Percentiles rank a stretch among this genome's conserved stretches.
phyloP scores from a whole-genome alignment of 1,140 invertebrate genomes.

The Medauroidea extradentata region DNA sequence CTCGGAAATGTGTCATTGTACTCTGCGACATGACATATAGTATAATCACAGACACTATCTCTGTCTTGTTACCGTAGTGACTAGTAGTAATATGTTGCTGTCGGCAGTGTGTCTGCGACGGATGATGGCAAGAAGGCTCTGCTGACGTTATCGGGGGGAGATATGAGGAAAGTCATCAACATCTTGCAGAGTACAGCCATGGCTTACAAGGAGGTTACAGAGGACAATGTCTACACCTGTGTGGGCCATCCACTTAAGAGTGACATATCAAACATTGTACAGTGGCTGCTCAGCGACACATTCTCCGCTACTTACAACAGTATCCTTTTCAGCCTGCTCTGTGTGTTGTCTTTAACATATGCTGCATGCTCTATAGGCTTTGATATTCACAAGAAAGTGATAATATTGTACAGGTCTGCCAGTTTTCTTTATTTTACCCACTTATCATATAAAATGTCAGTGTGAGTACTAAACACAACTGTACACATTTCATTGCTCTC shows the following conservation, averaged over 20 bases:
- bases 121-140: constrained; percentile 90
- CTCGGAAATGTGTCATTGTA: too few relatives aligned
- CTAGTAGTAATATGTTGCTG: too few relatives aligned
- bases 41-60: too few relatives aligned
- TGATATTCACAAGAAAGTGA: constrained; percentile 1
- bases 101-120: constrained; percentile 71
- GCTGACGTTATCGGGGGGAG: constrained; percentile 86
- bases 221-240: constrained; percentile 92
- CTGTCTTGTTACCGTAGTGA: not conserved
- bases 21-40: too few relatives aligned
- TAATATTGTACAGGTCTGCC: not conserved
- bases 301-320: constrained; percentile 77
- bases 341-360: constrained; percentile 8
- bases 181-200: constrained; percentile 89
- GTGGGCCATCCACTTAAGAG: constrained; percentile 90
- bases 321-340: constrained; percentile 54
- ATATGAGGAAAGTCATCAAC: constrained; percentile 97
- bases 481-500: too few relatives aligned
- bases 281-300: constrained; percentile 84
- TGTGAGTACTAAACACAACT: too few relatives aligned
- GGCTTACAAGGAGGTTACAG: constrained; percentile 81
- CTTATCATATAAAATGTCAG: not conserved
- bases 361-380: too few relatives aligned
- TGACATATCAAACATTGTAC: constrained; percentile 87
- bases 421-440: not conserved